Percentiles rank a stretch among this genome's conserved stretches.
These are phyloP conservation scores for Mesaphorura yosii DNA, from an alignment of 1,140 invertebrate species.

Conservation along the genomic window DNA sequence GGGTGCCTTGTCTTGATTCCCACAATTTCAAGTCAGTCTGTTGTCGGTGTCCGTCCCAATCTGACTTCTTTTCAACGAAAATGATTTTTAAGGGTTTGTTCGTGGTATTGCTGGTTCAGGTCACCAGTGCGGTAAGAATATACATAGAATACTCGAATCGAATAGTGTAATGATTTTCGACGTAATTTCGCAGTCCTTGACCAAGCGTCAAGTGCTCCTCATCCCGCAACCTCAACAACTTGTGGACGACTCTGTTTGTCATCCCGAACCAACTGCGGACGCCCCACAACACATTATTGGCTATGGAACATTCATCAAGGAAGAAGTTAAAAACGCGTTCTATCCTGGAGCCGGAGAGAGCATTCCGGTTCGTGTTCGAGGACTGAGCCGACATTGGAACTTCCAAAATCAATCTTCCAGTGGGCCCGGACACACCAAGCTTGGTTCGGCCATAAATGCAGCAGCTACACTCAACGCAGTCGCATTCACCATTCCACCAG, in stretches of 20 bases:
- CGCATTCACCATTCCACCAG: constrained; percentile 6
- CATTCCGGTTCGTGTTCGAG: constrained; percentile 11
- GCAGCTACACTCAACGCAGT: constrained; percentile 8
- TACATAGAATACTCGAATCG: too few species aligned
- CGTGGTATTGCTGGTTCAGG: too few species aligned
- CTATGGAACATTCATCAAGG: constrained; percentile 18
- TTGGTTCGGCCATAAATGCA: constrained; percentile 1
- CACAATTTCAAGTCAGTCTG: too few species aligned
- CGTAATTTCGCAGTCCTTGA: too few species aligned
- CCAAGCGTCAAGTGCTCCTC: too few species aligned
- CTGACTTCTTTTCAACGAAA: too few species aligned
- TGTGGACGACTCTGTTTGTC: not conserved
- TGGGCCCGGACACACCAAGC: constrained; percentile 1
- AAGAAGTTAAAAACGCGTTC: constrained; percentile 10
- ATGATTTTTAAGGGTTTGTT: too few species aligned
- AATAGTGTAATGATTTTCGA: too few species aligned
- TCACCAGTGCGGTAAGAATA: too few species aligned
- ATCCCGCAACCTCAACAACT: too few species aligned
- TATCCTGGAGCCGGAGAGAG: constrained; percentile 13
- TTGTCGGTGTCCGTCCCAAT: too few species aligned
- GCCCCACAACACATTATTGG: constrained; percentile 13
- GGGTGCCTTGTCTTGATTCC: too few species aligned
- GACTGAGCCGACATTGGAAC: constrained; percentile 15
- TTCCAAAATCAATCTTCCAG: not conserved
- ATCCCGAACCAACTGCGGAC: not conserved